These are phyloP conservation scores for Periophthalmus magnuspinnatus DNA, from an alignment of 2,797 vertebrate species.

Conservation along the genomic window DNA sequence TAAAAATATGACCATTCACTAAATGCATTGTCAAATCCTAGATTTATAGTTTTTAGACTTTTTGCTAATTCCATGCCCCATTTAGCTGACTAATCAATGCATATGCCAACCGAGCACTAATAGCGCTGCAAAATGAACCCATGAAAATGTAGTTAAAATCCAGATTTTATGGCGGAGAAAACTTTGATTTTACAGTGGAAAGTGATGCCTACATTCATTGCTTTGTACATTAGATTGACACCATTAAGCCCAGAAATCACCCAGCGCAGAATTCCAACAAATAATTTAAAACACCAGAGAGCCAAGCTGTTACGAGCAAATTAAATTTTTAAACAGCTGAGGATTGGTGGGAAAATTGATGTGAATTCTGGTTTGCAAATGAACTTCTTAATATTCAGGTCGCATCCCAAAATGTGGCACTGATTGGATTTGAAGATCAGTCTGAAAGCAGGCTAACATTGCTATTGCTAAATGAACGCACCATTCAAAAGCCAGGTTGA, in stretches of 20 bases:
- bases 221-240: slow-evolving; percentile 8
- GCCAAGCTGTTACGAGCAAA: neutral
- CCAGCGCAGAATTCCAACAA: neutral
- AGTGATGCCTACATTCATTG: neutral
- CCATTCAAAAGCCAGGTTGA: neutral
- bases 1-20: too few relatives aligned
- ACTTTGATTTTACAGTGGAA: neutral
- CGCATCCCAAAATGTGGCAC: neutral
- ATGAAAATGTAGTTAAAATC: neutral
- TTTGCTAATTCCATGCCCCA: too few relatives aligned
- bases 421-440: slow-evolving; percentile 1
- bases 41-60: too few relatives aligned
- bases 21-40: too few relatives aligned
- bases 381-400: neutral
- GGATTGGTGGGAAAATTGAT: slow-evolving; percentile 8
- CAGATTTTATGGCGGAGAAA: neutral
- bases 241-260: neutral
- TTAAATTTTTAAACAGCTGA: neutral
- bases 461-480: neutral
- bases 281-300: slow-evolving; percentile 12
- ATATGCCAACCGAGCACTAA: too few relatives aligned
- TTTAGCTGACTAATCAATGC: too few relatives aligned
- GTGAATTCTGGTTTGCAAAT: neutral
- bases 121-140: neutral
- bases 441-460: neutral